These are phyloP conservation scores for Cheilosia variabilis DNA, from an alignment of 2,888 invertebrate species.

Conservation along the genomic window DNA sequence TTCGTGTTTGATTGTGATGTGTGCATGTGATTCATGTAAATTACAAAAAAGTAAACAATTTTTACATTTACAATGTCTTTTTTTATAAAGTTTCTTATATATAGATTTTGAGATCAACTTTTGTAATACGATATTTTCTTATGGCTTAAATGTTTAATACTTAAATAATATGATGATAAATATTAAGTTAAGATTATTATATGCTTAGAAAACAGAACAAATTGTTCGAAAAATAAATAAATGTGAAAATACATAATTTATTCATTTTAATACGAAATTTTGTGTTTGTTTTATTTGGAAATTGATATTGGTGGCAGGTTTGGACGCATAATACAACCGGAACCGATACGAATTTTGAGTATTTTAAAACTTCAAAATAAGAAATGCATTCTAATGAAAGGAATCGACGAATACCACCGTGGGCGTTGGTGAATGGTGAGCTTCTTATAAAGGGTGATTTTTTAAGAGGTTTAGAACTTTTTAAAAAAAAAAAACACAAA, in stretches of 20 bases:
- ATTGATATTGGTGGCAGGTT: too few species aligned
- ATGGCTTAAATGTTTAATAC: slow-evolving; percentile 26
- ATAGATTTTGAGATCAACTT: slow-evolving; percentile 46
- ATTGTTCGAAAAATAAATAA: slow-evolving; percentile 44
- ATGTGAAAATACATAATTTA: slow-evolving; percentile 35
- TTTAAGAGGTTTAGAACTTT: too few species aligned
- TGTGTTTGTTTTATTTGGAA: background rate
- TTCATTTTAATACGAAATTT: slow-evolving; percentile 48
- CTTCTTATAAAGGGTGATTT: too few species aligned
- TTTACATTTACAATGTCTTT: slow-evolving; percentile 18
- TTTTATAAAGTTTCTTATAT: slow-evolving; percentile 26
- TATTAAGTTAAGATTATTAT: slow-evolving; percentile 10
- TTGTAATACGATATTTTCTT: slow-evolving; percentile 50
- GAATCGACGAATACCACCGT: too few species aligned
- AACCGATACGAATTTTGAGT: too few species aligned
- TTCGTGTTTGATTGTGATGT: slow-evolving; percentile 61
- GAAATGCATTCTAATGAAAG: too few species aligned
- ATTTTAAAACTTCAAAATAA: too few species aligned
- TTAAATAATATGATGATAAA: slow-evolving; percentile 32
- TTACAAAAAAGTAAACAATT: slow-evolving; percentile 4
- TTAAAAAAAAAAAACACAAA: too few species aligned
- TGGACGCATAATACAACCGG: too few species aligned
- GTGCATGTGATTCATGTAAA: slow-evolving; percentile 40
- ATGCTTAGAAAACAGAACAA: slow-evolving; percentile 32
- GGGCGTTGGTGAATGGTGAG: too few species aligned